These are phyloP conservation scores for Synanthedon andrenaeformis DNA, from an alignment of 2,888 invertebrate genomes.

Conservation along the genomic window DNA sequence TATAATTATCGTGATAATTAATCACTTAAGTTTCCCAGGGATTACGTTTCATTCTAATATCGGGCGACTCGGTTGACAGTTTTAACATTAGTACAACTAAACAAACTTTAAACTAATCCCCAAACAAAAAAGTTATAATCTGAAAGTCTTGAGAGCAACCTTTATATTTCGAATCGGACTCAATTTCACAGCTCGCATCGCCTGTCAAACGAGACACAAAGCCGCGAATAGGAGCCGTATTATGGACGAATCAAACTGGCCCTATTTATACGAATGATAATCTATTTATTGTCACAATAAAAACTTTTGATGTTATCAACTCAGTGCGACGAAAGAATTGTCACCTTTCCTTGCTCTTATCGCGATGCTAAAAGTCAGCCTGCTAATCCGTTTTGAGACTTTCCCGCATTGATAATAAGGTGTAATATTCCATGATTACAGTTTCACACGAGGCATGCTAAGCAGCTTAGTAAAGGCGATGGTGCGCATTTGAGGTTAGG, in stretches of 20 bases:
- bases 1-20: background rate
- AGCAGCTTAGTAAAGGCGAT: slow-evolving; percentile 57
- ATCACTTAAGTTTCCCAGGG: slow-evolving; percentile 6
- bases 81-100: slow-evolving; percentile 51
- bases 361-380: slow-evolving; percentile 62
- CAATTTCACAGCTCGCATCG: slow-evolving; percentile 68
- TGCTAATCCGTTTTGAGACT: slow-evolving; percentile 10
- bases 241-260: slow-evolving; percentile 58
- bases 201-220: slow-evolving; percentile 66
- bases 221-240: slow-evolving; percentile 60
- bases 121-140: slow-evolving; percentile 41
- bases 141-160: slow-evolving; percentile 50
- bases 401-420: slow-evolving; percentile 15
- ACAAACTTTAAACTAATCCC: slow-evolving; percentile 59
- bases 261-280: slow-evolving; percentile 67
- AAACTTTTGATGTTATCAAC: slow-evolving; percentile 66
- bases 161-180: slow-evolving; percentile 64
- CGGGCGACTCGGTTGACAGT: slow-evolving; percentile 18
- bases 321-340: slow-evolving; percentile 60
- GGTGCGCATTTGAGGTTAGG: slow-evolving; percentile 46
- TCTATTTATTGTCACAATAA: slow-evolving; percentile 69
- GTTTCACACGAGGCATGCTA: slow-evolving; percentile 38
- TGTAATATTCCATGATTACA: slow-evolving; percentile 9
- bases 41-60: slow-evolving; percentile 18
- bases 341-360: slow-evolving; percentile 56